Base-by-base conservation (phyloP, 2,113 vertebrate species). In the Oncorhynchus nerka region DNA sequence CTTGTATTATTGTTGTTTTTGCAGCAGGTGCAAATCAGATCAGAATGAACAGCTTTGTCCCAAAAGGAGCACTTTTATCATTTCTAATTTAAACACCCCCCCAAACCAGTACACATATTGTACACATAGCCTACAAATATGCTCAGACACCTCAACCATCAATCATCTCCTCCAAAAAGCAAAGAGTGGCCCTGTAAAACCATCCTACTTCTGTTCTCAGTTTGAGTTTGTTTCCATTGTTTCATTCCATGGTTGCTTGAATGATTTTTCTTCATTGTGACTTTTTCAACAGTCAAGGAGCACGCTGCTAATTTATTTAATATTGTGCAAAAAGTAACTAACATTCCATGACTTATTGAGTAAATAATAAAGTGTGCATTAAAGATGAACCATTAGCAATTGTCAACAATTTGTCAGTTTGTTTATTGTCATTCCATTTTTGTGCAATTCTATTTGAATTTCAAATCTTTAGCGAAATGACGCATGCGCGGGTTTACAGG, bases 351-450 rank as follows among this genome's bases (percentile, higher is more conserved):
- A 95, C 91, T 88, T 94, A 78, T 79, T 80, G 81, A 86, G 78
- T 77, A 28, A 93, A 95, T 90, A 88, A 92, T 95, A 93, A 94
- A 93, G 94, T 92, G 92, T 96, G 94, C 94, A 96, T 96, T 95
- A 96, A 95, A 94, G 75, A 77, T 79, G 75, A 81, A 79, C 70
- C 77, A 66, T 80, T 72, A 78, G 19, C 73, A 74, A 83, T 81
- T 68, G 84, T 80, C 30, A 71, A 80, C 76, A 67, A 59, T 22
- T 61, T 87, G 69, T 76, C 76, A 73, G 71, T 45, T 49, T 70
- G 13, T 71, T 71, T 59, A 59, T 66, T 75, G 57, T 61, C 51
- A 5, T n/a, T 70, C 48, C 8, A 39, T 45, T 26, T 69, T 19
- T n/a, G 30, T n/a, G 28, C 16, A 34, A 34, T 8, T 26, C 9